A percentile compares a stretch with the other conserved stretches of the same genome.
These are phyloP conservation scores for Meteorus sp. DNA, from an alignment of 1,140 invertebrate species.

Conservation along the genomic window DNA sequence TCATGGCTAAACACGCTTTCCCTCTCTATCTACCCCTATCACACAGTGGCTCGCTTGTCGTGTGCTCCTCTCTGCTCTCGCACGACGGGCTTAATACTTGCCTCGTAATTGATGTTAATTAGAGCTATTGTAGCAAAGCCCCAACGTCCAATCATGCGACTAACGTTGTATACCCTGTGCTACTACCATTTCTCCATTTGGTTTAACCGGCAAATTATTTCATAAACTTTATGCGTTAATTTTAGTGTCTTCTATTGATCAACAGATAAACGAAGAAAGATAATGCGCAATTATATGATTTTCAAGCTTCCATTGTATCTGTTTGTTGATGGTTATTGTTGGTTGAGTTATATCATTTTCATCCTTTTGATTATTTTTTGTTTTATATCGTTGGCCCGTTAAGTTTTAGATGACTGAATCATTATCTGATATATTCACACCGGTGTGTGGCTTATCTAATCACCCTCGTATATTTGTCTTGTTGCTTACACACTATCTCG, in stretches of 20 bases:
- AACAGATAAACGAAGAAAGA: too few species aligned
- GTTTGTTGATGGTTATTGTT: neutral
- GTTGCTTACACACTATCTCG: slow-evolving; percentile 17
- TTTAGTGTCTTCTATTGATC: neutral
- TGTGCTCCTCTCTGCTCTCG: slow-evolving; percentile 8
- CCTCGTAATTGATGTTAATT: slow-evolving; percentile 42
- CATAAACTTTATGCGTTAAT: slow-evolving; percentile 2
- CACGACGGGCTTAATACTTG: slow-evolving; percentile 22
- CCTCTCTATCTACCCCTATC: slow-evolving; percentile 6
- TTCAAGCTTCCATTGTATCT: too few species aligned
- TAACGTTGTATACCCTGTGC: neutral
- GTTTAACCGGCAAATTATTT: slow-evolving; percentile 12
- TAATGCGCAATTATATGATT: neutral
- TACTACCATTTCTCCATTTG: slow-evolving; percentile 18
- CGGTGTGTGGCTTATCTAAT: slow-evolving; percentile 24
- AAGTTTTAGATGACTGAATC: neutral
- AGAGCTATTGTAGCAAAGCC: slow-evolving; percentile 35
- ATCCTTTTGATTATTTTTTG: too few species aligned
- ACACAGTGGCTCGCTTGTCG: neutral
- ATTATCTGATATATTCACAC: slow-evolving; percentile 19
- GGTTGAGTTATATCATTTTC: neutral
- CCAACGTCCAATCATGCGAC: slow-evolving; percentile 21
- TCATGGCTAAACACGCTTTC: slow-evolving; percentile 16
- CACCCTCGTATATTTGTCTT: slow-evolving; percentile 22
- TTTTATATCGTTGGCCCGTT: neutral